These are phyloP conservation scores for Sceliomorpha sp. DNA, from an alignment of 2,888 invertebrate genomes.

Conservation along the genomic window DNA sequence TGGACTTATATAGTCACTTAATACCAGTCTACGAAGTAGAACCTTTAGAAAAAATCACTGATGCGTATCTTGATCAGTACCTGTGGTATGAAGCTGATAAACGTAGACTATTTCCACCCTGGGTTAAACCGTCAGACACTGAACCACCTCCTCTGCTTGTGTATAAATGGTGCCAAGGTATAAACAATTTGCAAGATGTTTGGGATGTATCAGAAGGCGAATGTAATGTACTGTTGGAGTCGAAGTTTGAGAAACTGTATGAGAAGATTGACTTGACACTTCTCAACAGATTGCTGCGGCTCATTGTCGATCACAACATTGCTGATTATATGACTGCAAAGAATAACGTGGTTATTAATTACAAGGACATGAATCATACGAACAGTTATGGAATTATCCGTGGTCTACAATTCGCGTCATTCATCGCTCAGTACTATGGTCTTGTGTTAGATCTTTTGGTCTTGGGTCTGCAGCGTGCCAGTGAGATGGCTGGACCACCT, in stretches of 20 bases:
- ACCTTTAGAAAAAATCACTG: conserved; percentile 99
- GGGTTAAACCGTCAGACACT: conserved; percentile 99
- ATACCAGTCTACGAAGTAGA: conserved; percentile 99
- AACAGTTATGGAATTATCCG: conserved; percentile 99
- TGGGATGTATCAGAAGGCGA: conserved; percentile 99
- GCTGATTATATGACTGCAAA: conserved; percentile 99
- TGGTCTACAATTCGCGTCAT: conserved; percentile 99
- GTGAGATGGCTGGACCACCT: conserved; percentile 99
- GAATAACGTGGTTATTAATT: conserved; percentile 99
- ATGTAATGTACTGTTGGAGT: conserved; percentile 98
- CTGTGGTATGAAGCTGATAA: conserved; percentile 99
- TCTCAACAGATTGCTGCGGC: conserved; percentile 94
- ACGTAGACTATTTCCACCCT: conserved; percentile 96
- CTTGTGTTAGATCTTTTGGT: conserved; percentile 98
- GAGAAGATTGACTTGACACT: conserved; percentile 99
- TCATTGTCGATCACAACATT: conserved; percentile 99
- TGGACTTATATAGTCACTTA: conserved; percentile 99
- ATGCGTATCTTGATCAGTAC: conserved; percentile 99
- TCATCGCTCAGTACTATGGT: conserved; percentile 99
- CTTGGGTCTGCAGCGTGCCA: conserved; percentile 96
- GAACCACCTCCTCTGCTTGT: conserved; percentile 96
- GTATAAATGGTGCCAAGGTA: conserved; percentile 99
- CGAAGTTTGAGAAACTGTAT: conserved; percentile 98
- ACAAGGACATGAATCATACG: conserved; percentile 99
- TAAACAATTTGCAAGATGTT: conserved; percentile 98